phyloP scores from a whole-genome alignment of 2,888 invertebrate genomes.

The Tipula lateralis region DNA sequence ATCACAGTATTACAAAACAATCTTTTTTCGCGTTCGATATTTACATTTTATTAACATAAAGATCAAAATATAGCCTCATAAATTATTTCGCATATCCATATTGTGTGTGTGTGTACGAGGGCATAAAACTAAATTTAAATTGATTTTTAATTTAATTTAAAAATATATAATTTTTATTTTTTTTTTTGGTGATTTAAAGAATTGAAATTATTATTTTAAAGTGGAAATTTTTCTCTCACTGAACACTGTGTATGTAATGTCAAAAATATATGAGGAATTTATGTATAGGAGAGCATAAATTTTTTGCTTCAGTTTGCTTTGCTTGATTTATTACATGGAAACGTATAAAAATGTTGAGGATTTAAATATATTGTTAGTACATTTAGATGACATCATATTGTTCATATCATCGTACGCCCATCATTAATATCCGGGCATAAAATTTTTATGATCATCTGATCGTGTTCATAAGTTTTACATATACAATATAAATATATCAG shows the following conservation, averaged over 20 bases:
- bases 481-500: neutral
- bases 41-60: conserved; percentile 16
- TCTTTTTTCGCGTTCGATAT: neutral
- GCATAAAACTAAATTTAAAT: neutral
- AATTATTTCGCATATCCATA: neutral
- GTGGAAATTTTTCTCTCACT: neutral
- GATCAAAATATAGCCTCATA: conserved; percentile 11
- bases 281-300: neutral
- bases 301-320: neutral
- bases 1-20: neutral
- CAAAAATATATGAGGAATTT: conserved; percentile 15
- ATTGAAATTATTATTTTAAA: neutral
- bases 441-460: neutral
- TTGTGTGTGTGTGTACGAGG: neutral
- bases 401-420: neutral
- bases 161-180: neutral
- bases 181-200: neutral
- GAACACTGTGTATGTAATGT: neutral
- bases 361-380: neutral
- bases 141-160: conserved; percentile 24
- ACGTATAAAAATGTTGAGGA: neutral
- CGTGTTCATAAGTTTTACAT: neutral
- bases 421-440: neutral
- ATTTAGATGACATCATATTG: neutral
- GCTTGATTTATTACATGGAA: conserved; percentile 19